Percentiles rank a stretch among this genome's conserved stretches.
Evolutionary conservation across 2,888 invertebrate species (phyloP).

Genomic region (Trilocha varians): DNA sequence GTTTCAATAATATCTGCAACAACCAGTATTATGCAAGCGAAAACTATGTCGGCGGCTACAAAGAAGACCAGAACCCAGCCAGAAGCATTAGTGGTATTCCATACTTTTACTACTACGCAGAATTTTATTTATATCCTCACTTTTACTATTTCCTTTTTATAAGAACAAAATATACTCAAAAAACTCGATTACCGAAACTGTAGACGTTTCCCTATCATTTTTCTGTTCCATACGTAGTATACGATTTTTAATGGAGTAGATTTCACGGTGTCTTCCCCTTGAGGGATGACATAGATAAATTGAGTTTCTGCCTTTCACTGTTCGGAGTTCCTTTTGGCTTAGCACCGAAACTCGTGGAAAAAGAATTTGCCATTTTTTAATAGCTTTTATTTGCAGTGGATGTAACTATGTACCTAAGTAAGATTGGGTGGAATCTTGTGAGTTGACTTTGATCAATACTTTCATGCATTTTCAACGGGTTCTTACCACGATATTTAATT

Average conservation of each 20-base stretch:
- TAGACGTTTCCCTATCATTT: slow-evolving; percentile 10
- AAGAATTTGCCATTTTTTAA: not conserved
- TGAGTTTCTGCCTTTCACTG: slow-evolving; percentile 36
- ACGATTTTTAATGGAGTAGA: slow-evolving; percentile 46
- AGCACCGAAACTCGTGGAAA: slow-evolving; percentile 8
- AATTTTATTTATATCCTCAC: too few relatives aligned
- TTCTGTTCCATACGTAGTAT: slow-evolving; percentile 21
- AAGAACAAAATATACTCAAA: slow-evolving; percentile 1
- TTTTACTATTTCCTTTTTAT: not conserved
- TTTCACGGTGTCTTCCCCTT: slow-evolving; percentile 48
- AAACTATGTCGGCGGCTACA: too few relatives aligned
- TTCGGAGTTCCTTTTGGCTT: slow-evolving; percentile 28
- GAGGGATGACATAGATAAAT: slow-evolving; percentile 54
- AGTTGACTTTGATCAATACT: too few relatives aligned
- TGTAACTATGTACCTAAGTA: too few relatives aligned
- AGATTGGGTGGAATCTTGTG: too few relatives aligned
- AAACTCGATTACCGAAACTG: not conserved
- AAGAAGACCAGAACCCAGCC: too few relatives aligned
- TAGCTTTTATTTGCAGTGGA: not conserved
- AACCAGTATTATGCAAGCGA: too few relatives aligned
- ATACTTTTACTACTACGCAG: too few relatives aligned
- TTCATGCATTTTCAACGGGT: too few relatives aligned
- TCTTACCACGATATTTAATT: too few relatives aligned
- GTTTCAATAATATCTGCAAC: too few relatives aligned
- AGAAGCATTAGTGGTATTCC: too few relatives aligned